Conservation (phyloP, 2,888 invertebrate species). For the Nebria brevicollis region DNA sequence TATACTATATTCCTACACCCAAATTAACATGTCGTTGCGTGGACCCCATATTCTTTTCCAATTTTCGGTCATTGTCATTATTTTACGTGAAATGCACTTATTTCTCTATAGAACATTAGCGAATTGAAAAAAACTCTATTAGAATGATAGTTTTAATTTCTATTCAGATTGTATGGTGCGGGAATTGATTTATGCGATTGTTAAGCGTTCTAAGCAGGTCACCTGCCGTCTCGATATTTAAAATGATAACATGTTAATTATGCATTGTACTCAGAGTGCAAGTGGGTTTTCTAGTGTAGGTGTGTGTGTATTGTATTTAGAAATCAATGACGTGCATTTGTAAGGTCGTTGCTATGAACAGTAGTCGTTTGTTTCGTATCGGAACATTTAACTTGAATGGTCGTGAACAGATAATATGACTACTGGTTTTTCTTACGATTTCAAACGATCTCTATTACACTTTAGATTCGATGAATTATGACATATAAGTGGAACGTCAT, state of each 20-base stretch:
- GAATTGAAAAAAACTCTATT: too few relatives aligned
- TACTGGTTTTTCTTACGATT: neutral
- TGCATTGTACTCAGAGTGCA: constrained; percentile 9
- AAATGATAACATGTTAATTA: constrained; percentile 18
- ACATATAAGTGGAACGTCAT: neutral
- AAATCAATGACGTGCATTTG: constrained; percentile 18
- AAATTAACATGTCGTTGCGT: constrained; percentile 55
- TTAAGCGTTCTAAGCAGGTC: constrained; percentile 10
- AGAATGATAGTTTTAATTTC: neutral
- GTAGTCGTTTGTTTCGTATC: constrained; percentile 27
- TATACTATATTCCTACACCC: constrained; percentile 50
- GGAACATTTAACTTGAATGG: constrained; percentile 18
- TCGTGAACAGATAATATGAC: constrained; percentile 18
- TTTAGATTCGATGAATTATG: neutral
- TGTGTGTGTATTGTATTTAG: constrained; percentile 8
- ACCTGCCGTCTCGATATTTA: constrained; percentile 16
- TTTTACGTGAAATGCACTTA: constrained; percentile 33
- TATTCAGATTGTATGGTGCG: neutral
- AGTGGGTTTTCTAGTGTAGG: constrained; percentile 7
- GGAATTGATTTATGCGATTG: constrained; percentile 8
- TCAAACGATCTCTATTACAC: constrained; percentile 1
- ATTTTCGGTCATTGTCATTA: constrained; percentile 35
- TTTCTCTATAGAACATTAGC: neutral
- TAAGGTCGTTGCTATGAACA: constrained; percentile 27
- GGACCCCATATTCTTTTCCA: constrained; percentile 14